Evolutionary conservation across 2,113 vertebrate species (phyloP).

Genomic region (Pseudopodoces humilis): DNA sequence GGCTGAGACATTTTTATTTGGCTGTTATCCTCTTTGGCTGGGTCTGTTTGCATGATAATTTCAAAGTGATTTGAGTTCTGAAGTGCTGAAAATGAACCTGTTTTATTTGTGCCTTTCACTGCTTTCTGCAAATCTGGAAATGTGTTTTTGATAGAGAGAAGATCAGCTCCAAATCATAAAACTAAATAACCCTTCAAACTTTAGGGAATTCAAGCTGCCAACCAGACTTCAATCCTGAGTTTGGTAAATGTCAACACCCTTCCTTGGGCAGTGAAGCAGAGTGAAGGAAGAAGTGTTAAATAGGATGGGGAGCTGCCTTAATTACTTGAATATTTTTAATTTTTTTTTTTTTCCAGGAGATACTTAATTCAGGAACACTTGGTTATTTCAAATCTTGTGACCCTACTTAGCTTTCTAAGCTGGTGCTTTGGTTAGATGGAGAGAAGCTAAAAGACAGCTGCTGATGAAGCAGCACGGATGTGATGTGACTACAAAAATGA

Average conservation of each 20-base stretch:
- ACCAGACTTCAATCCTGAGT: background rate
- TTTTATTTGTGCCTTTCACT: background rate
- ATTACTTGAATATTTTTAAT: background rate
- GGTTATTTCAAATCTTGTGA: background rate
- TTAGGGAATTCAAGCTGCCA: slow-evolving; percentile 32
- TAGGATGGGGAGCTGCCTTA: background rate
- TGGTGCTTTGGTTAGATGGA: background rate
- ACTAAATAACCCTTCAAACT: slow-evolving; percentile 30
- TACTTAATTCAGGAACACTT: slow-evolving; percentile 6
- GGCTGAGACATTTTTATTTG: background rate
- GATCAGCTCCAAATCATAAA: slow-evolving; percentile 22
- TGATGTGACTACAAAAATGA: slow-evolving; percentile 1
- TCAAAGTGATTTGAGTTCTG: background rate
- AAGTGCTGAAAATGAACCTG: background rate
- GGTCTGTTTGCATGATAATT: background rate
- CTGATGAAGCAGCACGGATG: background rate
- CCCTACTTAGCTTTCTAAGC: slow-evolving; percentile 10
- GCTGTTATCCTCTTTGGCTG: background rate
- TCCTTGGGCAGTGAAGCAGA: background rate
- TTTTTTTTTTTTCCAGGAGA: background rate
- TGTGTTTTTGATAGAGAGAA: background rate
- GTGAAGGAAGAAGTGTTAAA: slow-evolving; percentile 8
- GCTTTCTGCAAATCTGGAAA: background rate
- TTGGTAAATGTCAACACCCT: slow-evolving; percentile 29
- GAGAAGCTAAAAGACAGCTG: slow-evolving; percentile 33